Evolutionary conservation across 2,113 vertebrate species (phyloP), one percentile per base, ranked within the genome.

Genomic region (Bubo blakistoni): DNA sequence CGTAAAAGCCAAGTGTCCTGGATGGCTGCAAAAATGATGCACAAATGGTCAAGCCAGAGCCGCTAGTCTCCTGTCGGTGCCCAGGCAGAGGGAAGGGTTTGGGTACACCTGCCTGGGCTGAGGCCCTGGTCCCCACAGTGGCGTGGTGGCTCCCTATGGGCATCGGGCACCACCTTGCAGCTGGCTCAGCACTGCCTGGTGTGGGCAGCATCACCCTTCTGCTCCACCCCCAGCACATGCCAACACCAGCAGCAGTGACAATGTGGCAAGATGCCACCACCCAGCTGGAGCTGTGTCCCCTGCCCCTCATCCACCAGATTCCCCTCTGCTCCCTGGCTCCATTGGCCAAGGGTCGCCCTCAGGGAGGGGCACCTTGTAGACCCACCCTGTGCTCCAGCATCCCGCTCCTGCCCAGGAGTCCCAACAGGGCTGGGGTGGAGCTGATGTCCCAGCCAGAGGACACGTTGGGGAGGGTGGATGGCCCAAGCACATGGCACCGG

Each of bases 381-480:
- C 14, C 24, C 27, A n/a, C 19, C 26, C 16, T 13, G 25, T 0
- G 0, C 18, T 46, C 47, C 2, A 0, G 30, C 25, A n/a, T 46
- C n/a, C 44, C 0, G 1, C 14, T 63, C 29, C 74, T 57, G 40
- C 24, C 25, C 63, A 19, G 15, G 19, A 55, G 32, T 27, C 27
- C 36, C 40, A 11, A 0, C 8, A 0, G 0, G 13, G 42, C 11
- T 49, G 52, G 16, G 13, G 14, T 11, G 44, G 52, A 66, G 46
- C 46, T 32, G 21, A 16, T 34, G 10, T 40, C 59, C 54, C 83
- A 67, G 10, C 24, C 13, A 29, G 11, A 11, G 42, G 26, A 44
- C 47, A 22, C 0, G 0, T 6, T 15, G 22, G 24, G 29, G 0
- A 0, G 27, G 19, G 6, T n/a, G 49, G 54, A 46, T 4, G 6